phyloP scores from a whole-genome alignment of 1,140 invertebrate genomes.

The Drosophila azteca region DNA sequence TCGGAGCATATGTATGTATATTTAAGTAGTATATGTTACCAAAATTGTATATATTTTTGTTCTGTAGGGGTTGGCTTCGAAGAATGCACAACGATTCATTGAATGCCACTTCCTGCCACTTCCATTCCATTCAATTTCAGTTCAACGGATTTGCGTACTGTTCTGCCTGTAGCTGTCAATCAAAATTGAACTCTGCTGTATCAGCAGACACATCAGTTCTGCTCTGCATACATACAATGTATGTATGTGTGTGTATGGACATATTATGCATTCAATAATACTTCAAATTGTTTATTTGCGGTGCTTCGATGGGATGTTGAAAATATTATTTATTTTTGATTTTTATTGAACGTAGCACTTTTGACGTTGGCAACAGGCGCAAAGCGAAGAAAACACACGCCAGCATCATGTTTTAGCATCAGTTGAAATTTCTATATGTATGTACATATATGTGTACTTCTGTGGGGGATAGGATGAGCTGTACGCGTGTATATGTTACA shows the following conservation, averaged over 20 bases:
- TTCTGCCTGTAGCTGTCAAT: constrained; percentile 56
- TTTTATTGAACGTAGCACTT: constrained; percentile 44
- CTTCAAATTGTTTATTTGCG: constrained; percentile 38
- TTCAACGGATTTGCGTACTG: constrained; percentile 15
- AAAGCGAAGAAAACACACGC: constrained; percentile 13
- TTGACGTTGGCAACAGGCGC: constrained; percentile 67
- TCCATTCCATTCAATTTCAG: constrained; percentile 11
- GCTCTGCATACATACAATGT: too few species aligned
- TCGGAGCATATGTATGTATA: too few species aligned
- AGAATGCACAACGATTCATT: constrained; percentile 2
- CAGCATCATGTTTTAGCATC: constrained; percentile 51
- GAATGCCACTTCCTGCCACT: neutral
- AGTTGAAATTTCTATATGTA: constrained; percentile 44
- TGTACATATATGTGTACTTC: neutral
- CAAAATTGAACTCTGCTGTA: constrained; percentile 67
- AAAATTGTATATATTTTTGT: too few species aligned
- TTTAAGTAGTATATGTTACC: too few species aligned
- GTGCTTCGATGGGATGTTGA: constrained; percentile 42
- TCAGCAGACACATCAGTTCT: constrained; percentile 22
- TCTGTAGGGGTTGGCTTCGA: too few species aligned
- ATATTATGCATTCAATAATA: constrained; percentile 3
- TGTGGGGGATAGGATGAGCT: neutral
- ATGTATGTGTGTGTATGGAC: neutral
- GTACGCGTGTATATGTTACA: constrained; percentile 21
- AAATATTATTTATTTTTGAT: constrained; percentile 62